Conservation (phyloP, 2,113 vertebrate genomes). For the Jacana jacana region DNA sequence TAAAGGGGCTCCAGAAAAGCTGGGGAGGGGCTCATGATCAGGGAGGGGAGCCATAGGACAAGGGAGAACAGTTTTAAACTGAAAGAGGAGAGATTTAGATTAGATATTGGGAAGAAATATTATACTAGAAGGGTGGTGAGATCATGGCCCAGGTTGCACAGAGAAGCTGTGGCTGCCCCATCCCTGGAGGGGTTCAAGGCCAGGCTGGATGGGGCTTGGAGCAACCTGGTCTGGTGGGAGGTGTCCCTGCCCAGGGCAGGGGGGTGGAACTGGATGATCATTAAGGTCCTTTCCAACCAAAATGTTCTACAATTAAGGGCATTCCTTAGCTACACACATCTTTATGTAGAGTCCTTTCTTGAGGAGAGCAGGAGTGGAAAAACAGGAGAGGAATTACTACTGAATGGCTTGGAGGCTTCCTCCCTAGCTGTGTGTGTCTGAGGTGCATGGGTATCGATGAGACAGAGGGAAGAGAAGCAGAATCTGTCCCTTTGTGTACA, state of each 20-base stretch:
- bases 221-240: neutral
- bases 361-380: neutral
- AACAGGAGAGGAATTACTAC: neutral
- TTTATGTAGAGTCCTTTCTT: neutral
- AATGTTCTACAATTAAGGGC: neutral
- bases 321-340: neutral
- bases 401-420: neutral
- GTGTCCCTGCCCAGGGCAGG: neutral
- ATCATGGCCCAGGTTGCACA: neutral
- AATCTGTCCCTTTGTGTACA: neutral
- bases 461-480: neutral
- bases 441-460: neutral
- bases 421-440: neutral
- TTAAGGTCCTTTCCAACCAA: neutral
- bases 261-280: neutral
- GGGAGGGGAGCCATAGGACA: neutral
- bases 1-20: neutral
- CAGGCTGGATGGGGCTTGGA: neutral
- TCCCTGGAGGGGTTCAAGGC: neutral
- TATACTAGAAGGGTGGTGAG: neutral
- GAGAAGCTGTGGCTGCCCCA: neutral
- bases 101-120: neutral
- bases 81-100: neutral
- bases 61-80: neutral
- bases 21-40: neutral